Conservation (phyloP, 1,140 invertebrate species). For the roundworm (Caenorhabditis elegans) region WBcel235 BX284604.4:16014001-16014500, state of each 20-base stretch:
- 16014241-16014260: too few relatives aligned
- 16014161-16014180: conserved; percentile 53
- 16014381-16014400: conserved; percentile 11
- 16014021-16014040: too few relatives aligned
- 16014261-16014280: too few relatives aligned
- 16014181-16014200: not conserved
- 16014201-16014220: too few relatives aligned
- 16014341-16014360: conserved; percentile 37
- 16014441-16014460: conserved; percentile 62
- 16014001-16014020: too few relatives aligned
- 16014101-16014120: not conserved
- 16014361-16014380: not conserved
- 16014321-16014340: conserved; percentile 10
- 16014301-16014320: not conserved
- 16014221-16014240: too few relatives aligned
- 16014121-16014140: not conserved
- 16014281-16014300: not conserved
- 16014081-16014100: conserved; percentile 53
- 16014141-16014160: not conserved
- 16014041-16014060: too few relatives aligned
- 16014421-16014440: conserved; percentile 54
- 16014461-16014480: conserved; percentile 56
- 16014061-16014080: too few relatives aligned
- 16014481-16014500: conserved; percentile 61
- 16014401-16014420: conserved; percentile 17